Evolutionary conservation across 92 coral and sea anemone species (phyloP).

Genomic region (Desmophyllum pertusum): DNA sequence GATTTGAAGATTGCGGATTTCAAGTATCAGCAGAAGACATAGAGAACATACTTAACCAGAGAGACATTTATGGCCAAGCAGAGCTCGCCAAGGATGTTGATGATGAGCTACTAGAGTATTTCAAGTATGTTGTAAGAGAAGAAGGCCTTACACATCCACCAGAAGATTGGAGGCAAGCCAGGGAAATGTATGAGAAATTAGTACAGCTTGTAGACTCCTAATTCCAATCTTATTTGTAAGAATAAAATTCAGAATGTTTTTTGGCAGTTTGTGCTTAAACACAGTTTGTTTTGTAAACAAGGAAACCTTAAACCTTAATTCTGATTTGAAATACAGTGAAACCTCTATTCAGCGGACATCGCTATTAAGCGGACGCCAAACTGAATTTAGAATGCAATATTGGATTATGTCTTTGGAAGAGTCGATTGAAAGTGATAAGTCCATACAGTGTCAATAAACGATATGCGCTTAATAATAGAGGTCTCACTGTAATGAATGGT

Average conservation of each 20-base stretch:
- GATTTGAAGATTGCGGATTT: constrained; percentile 32
- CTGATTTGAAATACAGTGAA: no score
- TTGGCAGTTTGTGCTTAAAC: neutral
- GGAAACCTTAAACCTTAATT: no score
- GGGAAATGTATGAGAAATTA: constrained; percentile 45
- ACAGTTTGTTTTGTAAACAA: no score
- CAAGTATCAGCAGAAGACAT: constrained; percentile 30
- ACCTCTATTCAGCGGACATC: no score
- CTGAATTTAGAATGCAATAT: no score
- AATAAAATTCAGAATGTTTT: neutral
- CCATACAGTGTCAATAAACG: no score
- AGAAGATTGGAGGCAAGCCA: constrained; percentile 46
- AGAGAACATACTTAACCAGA: constrained; percentile 37
- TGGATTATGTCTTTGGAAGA: no score
- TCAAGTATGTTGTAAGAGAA: constrained; percentile 42
- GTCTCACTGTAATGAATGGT: no score
- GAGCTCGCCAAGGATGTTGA: constrained; percentile 40
- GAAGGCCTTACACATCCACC: constrained; percentile 55
- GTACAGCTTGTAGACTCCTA: constrained; percentile 30
- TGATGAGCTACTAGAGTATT: constrained; percentile 43
- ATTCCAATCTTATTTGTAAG: neutral
- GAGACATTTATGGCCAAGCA: constrained; percentile 50
- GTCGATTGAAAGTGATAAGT: no score
- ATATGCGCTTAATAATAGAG: no score
- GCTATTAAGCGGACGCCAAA: no score